Evolutionary conservation across 23 tunicate species (phyloP).

Genomic region (Trididemnum clinides): DNA sequence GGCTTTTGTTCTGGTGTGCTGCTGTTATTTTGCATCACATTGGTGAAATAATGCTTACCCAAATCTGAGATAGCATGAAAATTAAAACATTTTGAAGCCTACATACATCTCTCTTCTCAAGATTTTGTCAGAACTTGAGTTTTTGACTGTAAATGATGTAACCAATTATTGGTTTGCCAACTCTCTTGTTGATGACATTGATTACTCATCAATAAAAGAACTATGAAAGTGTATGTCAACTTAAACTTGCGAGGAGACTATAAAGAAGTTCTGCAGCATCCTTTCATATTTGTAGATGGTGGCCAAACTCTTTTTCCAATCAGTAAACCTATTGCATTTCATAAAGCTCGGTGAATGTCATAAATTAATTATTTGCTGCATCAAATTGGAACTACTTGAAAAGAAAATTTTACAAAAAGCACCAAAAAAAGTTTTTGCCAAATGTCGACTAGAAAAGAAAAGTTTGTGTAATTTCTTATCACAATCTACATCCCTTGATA

Average conservation of each 20-base stretch:
- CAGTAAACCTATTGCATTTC: background rate
- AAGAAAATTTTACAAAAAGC: background rate
- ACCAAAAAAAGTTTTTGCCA: background rate
- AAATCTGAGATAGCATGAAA: background rate
- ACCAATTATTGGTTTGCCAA: background rate
- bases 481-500: background rate
- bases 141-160: background rate
- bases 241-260: background rate
- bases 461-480: background rate
- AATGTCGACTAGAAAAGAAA: background rate
- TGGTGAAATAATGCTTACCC: slow-evolving; percentile 6
- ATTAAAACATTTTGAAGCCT: background rate
- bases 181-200: background rate
- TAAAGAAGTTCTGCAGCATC: background rate
- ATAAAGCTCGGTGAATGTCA: background rate
- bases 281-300: background rate
- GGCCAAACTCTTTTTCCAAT: background rate
- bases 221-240: background rate
- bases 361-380: background rate
- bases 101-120: background rate
- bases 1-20: slow-evolving; percentile 8
- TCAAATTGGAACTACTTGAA: background rate
- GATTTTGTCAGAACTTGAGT: background rate
- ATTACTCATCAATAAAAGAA: background rate
- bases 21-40: slow-evolving; percentile 1